These are phyloP conservation scores for Phalanger gymnotis DNA, from an alignment of 2,797 vertebrate species.

Conservation along the genomic window DNA sequence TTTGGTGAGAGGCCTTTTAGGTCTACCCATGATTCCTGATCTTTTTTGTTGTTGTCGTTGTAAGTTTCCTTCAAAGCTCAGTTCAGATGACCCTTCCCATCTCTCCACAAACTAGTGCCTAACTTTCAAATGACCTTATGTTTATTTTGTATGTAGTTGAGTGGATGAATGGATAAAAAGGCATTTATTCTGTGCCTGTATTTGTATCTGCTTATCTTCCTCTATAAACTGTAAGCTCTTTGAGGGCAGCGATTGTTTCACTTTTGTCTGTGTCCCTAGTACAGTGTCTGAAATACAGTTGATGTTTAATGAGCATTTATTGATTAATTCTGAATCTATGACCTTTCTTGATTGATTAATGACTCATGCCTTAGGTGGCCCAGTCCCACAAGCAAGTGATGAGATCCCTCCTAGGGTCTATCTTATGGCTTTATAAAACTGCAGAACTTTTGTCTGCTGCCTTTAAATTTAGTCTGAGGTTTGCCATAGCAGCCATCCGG, in stretches of 20 bases:
- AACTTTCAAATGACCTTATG: not conserved
- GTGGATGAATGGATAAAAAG: not conserved
- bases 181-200: not conserved
- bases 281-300: not conserved
- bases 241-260: not conserved
- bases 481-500: not conserved
- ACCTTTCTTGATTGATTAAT: not conserved
- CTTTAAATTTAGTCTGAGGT: not conserved
- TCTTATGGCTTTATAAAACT: not conserved
- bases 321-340: not conserved
- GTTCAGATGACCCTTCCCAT: not conserved
- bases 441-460: not conserved
- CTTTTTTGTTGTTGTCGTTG: too few relatives aligned
- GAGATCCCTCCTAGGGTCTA: not conserved
- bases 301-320: not conserved
- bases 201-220: not conserved
- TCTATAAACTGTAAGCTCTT: not conserved
- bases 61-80: not conserved
- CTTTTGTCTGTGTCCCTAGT: not conserved
- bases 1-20: too few relatives aligned
- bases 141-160: not conserved
- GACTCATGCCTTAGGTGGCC: not conserved
- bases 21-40: too few relatives aligned
- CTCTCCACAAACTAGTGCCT: not conserved
- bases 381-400: not conserved